Evolutionary conservation across 2,113 vertebrate species (phyloP).

Genomic region (Amphilophus citrinellus): DNA sequence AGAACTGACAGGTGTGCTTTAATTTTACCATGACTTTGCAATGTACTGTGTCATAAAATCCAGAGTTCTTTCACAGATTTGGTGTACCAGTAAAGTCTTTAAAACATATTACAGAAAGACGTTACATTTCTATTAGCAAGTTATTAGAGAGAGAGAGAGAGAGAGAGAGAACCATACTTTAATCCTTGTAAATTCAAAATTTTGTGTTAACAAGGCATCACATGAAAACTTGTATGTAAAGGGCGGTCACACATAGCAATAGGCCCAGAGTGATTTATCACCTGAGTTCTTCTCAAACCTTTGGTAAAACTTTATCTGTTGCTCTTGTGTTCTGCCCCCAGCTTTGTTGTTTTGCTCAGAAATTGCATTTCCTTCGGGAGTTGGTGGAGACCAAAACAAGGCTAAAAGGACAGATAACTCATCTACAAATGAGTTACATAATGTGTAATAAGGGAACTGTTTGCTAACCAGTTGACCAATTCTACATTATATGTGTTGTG

Average conservation of each 20-base stretch:
- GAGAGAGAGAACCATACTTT: not conserved
- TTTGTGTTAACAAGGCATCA: not conserved
- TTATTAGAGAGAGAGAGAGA: not conserved
- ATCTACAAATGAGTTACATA: not conserved
- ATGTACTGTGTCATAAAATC: not conserved
- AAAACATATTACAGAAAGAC: too few relatives aligned
- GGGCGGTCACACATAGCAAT: not conserved
- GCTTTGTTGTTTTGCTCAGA: not conserved
- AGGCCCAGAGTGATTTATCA: not conserved
- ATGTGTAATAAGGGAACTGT: not conserved
- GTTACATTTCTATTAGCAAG: not conserved
- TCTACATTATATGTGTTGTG: not conserved
- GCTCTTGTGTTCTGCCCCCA: not conserved
- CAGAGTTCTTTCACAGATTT: not conserved
- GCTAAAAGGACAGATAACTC: not conserved
- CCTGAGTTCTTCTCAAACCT: not conserved
- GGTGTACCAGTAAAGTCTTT: not conserved
- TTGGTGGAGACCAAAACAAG: slow-evolving; percentile 10
- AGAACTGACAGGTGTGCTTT: too few relatives aligned
- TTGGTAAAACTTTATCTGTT: not conserved
- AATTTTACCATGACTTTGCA: not conserved
- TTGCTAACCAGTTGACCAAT: not conserved
- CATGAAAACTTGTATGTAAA: not conserved
- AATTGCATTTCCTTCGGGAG: not conserved
- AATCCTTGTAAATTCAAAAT: not conserved